Evolutionary conservation across 1,140 invertebrate species (phyloP), one percentile per base, ranked within the genome.

Genomic region (silkworm (Bombyx mori)): DNA sequence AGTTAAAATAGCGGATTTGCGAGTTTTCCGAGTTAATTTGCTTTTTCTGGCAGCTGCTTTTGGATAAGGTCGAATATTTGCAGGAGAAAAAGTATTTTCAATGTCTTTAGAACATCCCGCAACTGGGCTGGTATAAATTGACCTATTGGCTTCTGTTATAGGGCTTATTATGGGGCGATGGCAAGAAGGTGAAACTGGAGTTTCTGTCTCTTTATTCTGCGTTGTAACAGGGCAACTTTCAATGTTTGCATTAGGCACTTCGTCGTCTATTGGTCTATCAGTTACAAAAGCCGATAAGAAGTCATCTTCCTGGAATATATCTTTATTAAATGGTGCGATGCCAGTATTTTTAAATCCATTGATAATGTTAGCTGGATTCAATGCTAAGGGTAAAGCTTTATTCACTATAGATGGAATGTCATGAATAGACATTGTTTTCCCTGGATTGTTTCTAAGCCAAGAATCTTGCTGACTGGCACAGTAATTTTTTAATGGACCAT

Each of bases 381-480:
- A 45, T 10, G 58, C 53, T 7, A 55, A 62, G 22, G 63, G 65
- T 50, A 63, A 57, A 42, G 66, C 56, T 59, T 62, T 55, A 52
- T 54, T 49, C 35, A 64, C 68, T 42, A 64, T 62, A 56, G 53
- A 54, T 51, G 54, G 56, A 44, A 66, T 63, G 42, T 66, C 63
- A 60, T 63, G 61, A 53, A 68, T 62, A 46, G 58, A 54, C 49
- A 65, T 42, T 43, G 58, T 63, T 55, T 70, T 70, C 47, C 60
- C 62, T n/a, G 65, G 68, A 47, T 70, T 66, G 43, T 65, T 70
- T 7, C 54, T 56, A 48, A 68, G 54, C 59, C 63, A 60, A 49
- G 48, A 8, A 50, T 62, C 51, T 65, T 67, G 65, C 18, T 58
- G 51, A 47, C 47, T n/a, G 43, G 54, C 55, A 42, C 52, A 60